Base-by-base conservation (phyloP, 2,797 vertebrate species). In the Sebastes aleutianus region DNA sequence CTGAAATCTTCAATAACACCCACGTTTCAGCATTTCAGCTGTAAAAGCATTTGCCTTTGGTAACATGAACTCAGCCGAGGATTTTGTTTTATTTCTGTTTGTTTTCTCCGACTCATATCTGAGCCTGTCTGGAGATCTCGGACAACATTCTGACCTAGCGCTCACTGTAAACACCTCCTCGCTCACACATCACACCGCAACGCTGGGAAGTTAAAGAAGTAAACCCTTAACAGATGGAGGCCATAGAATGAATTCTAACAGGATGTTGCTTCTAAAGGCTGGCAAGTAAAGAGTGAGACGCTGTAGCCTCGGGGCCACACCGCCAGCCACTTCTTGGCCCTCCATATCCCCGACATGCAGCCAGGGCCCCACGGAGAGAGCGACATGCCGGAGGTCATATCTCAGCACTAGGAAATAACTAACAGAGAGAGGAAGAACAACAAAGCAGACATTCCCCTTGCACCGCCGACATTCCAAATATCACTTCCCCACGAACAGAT, bases 321-420 rank as follows among this genome's bases (percentile, higher is more conserved):
- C 36, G 63, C 67, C 86, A 18, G 80, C 61, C 58, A 66, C 75
- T 69, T 80, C 54, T 54, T 74, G 65, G 84, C 65, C 84, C 70
- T 78, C 54, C 26, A 32, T 53, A 84, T 83, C 56, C 32, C 36
- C 5, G 12, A 67, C 69, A 47, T 54, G 43, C 66, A 86, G 85
- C 73, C 57, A 22, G 53, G 65, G 78, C 70, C 83, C 73, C 70
- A 32, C 2, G 50, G 85, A 87, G 76, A 88, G 78, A 76, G 87
- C 29, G 61, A 76, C 83, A 67, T 53, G 84, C 91, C 88, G 80
- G 69, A 88, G 88, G 87, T 87, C 86, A 84, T 84, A 88, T 82
- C 90, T 81, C 79, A 87, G 79, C 75, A 64, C 81, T 80, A 70
- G 88, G 92, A 91, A 92, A 92, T 89, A 88, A 92, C 86, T 72